phyloP scores from a whole-genome alignment of 1,140 invertebrate species.

The Pentalonia nigronervosa region DNA sequence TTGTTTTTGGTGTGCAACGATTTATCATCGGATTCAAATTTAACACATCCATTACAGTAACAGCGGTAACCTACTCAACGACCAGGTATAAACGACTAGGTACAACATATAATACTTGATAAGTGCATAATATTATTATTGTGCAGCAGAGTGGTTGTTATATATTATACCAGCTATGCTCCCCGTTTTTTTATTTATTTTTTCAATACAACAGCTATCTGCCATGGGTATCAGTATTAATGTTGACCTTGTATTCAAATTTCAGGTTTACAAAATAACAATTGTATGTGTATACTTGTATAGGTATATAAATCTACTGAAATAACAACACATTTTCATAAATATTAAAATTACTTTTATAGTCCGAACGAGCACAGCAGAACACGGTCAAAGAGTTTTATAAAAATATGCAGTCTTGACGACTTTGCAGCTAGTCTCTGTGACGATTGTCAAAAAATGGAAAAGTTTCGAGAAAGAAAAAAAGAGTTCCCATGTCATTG shows the following conservation, averaged over 20 bases:
- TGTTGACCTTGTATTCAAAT: slow-evolving; percentile 1
- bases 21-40: slow-evolving; percentile 14
- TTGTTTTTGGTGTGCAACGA: neutral
- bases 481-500: too few species aligned
- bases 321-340: neutral
- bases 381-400: too few species aligned
- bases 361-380: too few species aligned
- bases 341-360: slow-evolving; percentile 11
- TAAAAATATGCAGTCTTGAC: too few species aligned
- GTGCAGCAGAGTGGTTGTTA: neutral
- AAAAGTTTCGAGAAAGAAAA: too few species aligned
- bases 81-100: neutral
- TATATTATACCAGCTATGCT: neutral
- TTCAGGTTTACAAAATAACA: slow-evolving; percentile 12
- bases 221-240: neutral
- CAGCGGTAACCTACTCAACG: neutral
- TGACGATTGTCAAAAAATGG: too few species aligned
- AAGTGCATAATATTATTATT: neutral
- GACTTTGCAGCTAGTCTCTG: too few species aligned
- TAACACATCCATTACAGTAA: neutral
- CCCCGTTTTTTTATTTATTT: neutral
- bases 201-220: neutral
- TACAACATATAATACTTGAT: too few species aligned
- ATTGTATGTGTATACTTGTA: neutral
- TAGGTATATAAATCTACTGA: neutral